A percentile compares a stretch with the other conserved stretches of the same genome.
These are phyloP conservation scores for Ophioninae sp. DNA, from an alignment of 2,888 invertebrate species.

Conservation along the genomic window DNA sequence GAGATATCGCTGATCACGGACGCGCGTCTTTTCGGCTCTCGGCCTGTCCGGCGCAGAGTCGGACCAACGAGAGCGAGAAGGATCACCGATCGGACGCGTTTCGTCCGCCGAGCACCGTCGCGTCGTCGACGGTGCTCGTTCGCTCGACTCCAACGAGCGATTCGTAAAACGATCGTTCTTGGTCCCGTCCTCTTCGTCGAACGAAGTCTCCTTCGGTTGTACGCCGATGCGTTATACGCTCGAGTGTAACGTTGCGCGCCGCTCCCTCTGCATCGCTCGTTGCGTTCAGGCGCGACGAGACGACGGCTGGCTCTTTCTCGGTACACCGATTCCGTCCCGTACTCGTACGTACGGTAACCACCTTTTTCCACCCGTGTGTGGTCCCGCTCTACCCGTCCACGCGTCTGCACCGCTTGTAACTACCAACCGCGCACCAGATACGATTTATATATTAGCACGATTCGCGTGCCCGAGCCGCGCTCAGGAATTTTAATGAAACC, in stretches of 20 bases:
- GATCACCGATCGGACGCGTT: conserved; percentile 50
- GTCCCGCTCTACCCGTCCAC: too few relatives aligned
- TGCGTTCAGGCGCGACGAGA: conserved; percentile 63
- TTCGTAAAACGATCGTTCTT: conserved; percentile 61
- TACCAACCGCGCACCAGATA: conserved; percentile 28
- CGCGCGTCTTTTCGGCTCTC: conserved; percentile 2
- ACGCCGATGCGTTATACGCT: conserved; percentile 19
- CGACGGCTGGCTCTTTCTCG: conserved; percentile 61
- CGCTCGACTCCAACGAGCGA: conserved; percentile 62
- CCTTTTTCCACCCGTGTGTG: conserved; percentile 18
- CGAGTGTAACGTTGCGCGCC: conserved; percentile 51
- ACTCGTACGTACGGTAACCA: conserved; percentile 16
- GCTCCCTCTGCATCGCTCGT: conserved; percentile 62
- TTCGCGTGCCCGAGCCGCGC: conserved; percentile 58
- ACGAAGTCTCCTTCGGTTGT: too few relatives aligned
- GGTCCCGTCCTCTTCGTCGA: too few relatives aligned
- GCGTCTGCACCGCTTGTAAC: conserved; percentile 9
- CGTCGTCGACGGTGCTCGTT: conserved; percentile 48
- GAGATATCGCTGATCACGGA: neutral
- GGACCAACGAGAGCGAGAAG: conserved; percentile 5
- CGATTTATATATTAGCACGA: conserved; percentile 61
- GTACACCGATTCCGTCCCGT: conserved; percentile 1
- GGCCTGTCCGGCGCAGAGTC: neutral
- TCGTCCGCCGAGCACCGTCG: conserved; percentile 49
- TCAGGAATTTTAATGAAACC: conserved; percentile 62